Conservation (phyloP, 2,888 invertebrate species). For the Himalopsyche kuldschensis region DNA sequence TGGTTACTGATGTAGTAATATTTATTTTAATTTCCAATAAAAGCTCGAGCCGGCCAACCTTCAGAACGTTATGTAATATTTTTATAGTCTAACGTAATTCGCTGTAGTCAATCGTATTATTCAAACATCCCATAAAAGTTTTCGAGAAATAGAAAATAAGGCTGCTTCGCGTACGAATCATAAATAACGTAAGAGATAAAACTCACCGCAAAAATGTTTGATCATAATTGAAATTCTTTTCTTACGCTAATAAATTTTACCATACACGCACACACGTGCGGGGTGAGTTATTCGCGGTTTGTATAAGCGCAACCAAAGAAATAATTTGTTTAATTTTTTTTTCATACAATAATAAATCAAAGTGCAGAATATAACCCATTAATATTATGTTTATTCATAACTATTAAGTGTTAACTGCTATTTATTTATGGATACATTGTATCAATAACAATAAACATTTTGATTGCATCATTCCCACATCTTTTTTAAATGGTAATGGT, state of each 20-base stretch:
- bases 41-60: not conserved
- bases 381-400: no score
- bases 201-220: not conserved
- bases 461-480: no score
- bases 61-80: not conserved
- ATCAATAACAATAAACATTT: no score
- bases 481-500: no score
- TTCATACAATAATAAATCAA: no score
- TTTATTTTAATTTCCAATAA: not conserved
- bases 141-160: not conserved
- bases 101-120: not conserved
- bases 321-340: not conserved
- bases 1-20: not conserved
- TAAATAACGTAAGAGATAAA: not conserved
- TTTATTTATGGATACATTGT: no score
- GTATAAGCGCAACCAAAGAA: not conserved
- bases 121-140: not conserved
- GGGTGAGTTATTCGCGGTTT: not conserved
- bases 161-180: not conserved
- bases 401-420: no score
- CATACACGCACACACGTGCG: not conserved
- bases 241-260: not conserved
- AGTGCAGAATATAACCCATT: no score
- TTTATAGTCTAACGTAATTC: not conserved
- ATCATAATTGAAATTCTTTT: not conserved